Base-by-base conservation (phyloP, 1,140 invertebrate genomes). In the Drosophila auraria region DNA sequence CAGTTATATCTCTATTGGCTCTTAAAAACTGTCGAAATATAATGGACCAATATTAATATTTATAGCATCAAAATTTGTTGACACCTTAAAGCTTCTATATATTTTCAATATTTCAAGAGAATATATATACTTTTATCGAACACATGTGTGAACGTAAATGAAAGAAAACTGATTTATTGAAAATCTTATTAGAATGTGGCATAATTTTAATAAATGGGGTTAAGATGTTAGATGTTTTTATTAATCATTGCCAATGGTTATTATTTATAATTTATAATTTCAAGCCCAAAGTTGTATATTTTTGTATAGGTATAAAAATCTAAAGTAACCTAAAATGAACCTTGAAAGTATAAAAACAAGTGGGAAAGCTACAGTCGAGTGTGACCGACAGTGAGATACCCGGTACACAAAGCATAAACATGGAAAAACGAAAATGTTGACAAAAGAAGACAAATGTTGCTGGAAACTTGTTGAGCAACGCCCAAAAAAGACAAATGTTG, bases 21-120 rank as follows among this genome's bases (percentile, higher is more conserved):
- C n/a, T 9, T n/a, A 8, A 44, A 17, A 44, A 11, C 12, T 38
- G 4, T 38, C 3, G 1, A 15, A 38, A 38, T 20, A 54, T 36
- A 54, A 14, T 33, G n/a, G 12, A 17, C 6, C 51, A 36, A 54
- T 38, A 56, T 56, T 56, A 38, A 56, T 56, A 56, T 56, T 56
- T 56, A 56, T 56, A 56, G 53, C 30, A 5, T 36, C 7, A 42
- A 54, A 20, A 54, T 54, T 54, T 54, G 30, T 54, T 36, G 30
- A 8, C 51, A 17, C n/a, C 27, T 53, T 53, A 53, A 33, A 17
- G 27, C 51, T 17, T 2, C 6, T 15, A 36, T 15, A 54, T 54
- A 54, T 20, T 54, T 54, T 54, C 30, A 36, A 54, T 54, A 36
- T 36, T 20, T 54, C 17, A 20, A 54, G 12, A 20, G 30, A 36